Conservation (phyloP, 2,113 vertebrate genomes). For the Platysteira castanea region DNA sequence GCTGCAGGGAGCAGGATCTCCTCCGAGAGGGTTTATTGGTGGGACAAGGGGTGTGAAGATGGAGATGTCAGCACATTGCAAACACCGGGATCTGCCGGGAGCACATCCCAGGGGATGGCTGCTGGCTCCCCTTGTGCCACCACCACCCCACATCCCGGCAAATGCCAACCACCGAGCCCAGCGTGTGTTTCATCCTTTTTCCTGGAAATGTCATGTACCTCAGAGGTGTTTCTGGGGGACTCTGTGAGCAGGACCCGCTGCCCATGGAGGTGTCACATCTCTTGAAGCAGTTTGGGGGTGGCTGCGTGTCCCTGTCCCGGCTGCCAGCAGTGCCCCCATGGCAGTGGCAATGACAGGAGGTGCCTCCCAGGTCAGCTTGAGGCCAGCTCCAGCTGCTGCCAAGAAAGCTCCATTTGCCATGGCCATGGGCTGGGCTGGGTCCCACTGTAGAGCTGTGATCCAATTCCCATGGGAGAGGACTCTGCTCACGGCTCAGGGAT, state of each 20-base stretch:
- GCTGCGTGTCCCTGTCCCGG: background rate
- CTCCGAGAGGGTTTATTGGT: no score
- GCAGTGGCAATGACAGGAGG: background rate
- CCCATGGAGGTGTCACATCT: background rate
- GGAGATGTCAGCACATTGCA: background rate
- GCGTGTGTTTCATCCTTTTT: accelerated
- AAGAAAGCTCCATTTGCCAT: background rate
- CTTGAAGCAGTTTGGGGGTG: background rate
- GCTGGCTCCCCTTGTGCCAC: background rate
- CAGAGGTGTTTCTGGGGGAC: background rate
- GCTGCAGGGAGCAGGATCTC: background rate
- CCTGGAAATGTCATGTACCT: background rate
- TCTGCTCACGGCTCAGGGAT: background rate
- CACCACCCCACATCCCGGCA: background rate
- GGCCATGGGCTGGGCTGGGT: background rate
- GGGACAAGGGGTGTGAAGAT: background rate
- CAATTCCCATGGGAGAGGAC: background rate
- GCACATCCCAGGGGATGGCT: background rate
- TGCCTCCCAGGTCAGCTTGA: background rate
- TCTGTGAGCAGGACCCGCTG: background rate
- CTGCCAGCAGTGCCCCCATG: background rate
- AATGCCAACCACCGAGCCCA: background rate
- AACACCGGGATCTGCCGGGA: background rate
- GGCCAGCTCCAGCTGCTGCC: background rate
- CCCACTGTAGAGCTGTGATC: background rate